Evolutionary conservation across 2,113 vertebrate species (phyloP), one percentile per base, ranked within the genome.

Genomic region (Eupsittula cactorum): DNA sequence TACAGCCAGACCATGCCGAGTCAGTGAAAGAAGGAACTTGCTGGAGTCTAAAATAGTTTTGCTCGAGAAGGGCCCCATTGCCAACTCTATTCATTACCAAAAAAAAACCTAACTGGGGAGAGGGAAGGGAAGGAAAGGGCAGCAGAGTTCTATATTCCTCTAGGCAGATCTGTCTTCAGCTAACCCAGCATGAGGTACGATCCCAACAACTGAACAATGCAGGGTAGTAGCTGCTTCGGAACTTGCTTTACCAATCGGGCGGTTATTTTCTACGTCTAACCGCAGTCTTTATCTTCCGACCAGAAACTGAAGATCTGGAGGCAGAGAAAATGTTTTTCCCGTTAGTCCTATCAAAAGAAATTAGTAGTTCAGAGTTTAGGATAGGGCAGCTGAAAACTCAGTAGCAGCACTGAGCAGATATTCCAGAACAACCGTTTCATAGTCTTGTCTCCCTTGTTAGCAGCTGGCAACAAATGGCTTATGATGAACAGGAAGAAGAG

Each of bases 251-350:
- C 75, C 78, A 41, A 78, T 59, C 63, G 3, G 91, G 89, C 10
- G 75, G 95, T 98, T 99, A 99, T 98, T 99, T 99, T 93, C 97
- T 98, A 97, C 99, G 99, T 88, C 99, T 99, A 97, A 99, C 97
- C 31, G 99, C 99, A 76, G 98, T 99, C 98, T 99, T 99, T 98
- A 99, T 99, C 98, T 98, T 99, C 91, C 99, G 99, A 68, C 98
- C 98, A 82, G 98, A 9, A 62, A 99, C 98, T 37, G 98, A 88
- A 95, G 98, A 97, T 97, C 98, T 98, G 84, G 98, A 93, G 77
- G 97, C 89, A 87, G 97, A 97, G 94, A 98, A 98, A 83, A 95
- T 37, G 86, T 97, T 98, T 97, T 98, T 98, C 94, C 98, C 97
- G 73, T 98, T 98, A 97, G 95, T 97, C 97, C 98, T 98, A 97